A percentile compares a stretch with the other conserved stretches of the same genome.
Conservation (phyloP, 2,888 invertebrate genomes). For the Marasmarcha lunaedactyla region DNA sequence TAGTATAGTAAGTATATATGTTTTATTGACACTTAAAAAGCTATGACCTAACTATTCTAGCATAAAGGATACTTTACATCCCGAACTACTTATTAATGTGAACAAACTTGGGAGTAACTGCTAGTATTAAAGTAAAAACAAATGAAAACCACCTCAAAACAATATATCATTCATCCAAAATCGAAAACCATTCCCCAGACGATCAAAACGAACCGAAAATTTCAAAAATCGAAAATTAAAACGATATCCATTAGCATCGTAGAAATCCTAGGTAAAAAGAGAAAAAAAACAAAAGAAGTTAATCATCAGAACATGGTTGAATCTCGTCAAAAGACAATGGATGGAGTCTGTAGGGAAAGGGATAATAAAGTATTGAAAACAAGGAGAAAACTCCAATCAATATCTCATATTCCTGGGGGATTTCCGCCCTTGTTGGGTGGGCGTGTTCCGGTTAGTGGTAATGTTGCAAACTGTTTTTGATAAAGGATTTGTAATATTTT, state of each 20-base stretch:
- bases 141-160: too few species aligned
- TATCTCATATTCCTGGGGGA: slow-evolving; percentile 37
- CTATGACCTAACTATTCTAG: too few species aligned
- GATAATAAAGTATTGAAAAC: slow-evolving; percentile 52
- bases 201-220: too few species aligned
- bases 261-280: background rate
- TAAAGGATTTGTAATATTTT: background rate
- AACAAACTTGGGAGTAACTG: too few species aligned
- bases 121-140: too few species aligned
- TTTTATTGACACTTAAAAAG: too few species aligned
- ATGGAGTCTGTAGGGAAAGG: slow-evolving; percentile 23
- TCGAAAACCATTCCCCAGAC: too few species aligned
- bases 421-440: background rate
- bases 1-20: too few species aligned
- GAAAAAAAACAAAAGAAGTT: slow-evolving; percentile 19
- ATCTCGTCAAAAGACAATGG: slow-evolving; percentile 33
- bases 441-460: slow-evolving; percentile 7
- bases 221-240: background rate
- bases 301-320: slow-evolving; percentile 24
- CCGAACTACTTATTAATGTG: too few species aligned
- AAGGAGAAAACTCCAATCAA: slow-evolving; percentile 47
- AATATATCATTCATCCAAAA: too few species aligned
- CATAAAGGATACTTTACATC: too few species aligned
- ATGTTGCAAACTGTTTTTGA: background rate
- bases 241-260: background rate